phyloP scores from a whole-genome alignment of 2,113 vertebrate species.

The Pituophis catenifer region DNA sequence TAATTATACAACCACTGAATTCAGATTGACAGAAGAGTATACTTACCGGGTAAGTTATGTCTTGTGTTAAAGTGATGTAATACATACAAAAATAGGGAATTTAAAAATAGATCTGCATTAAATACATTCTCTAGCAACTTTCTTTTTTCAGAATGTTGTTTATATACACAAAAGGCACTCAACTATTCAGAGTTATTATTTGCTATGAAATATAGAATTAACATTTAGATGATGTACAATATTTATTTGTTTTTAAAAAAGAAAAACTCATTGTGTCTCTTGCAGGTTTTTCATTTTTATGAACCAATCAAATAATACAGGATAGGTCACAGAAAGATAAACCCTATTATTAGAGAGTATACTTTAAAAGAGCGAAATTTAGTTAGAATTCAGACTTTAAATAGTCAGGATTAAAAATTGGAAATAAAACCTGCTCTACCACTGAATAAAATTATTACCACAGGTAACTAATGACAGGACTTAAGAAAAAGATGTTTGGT shows the following conservation, averaged over 20 bases:
- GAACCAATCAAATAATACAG: background rate
- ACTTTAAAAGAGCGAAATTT: background rate
- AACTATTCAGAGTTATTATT: background rate
- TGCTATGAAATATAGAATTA: background rate
- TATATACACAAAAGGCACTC: background rate
- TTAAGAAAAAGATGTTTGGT: background rate
- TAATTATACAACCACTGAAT: slow-evolving; percentile 89
- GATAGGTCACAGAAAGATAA: background rate
- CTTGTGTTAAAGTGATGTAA: slow-evolving; percentile 3
- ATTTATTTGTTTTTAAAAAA: background rate
- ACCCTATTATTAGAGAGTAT: background rate
- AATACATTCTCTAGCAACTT: background rate
- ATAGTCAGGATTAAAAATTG: background rate
- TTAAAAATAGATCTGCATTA: background rate
- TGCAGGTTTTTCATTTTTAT: background rate
- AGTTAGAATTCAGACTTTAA: background rate
- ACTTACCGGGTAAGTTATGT: slow-evolving; percentile 65
- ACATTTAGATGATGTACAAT: background rate
- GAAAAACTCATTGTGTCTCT: background rate
- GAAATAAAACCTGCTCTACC: background rate
- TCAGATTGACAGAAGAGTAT: slow-evolving; percentile 77
- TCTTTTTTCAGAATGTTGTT: background rate
- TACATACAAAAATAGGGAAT: background rate
- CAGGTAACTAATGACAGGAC: background rate
- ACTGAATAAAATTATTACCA: background rate